Percentiles rank a stretch among this genome's conserved stretches.
phyloP scores from a whole-genome alignment of 2,888 invertebrate species.

The Cremastinae sp. region DNA sequence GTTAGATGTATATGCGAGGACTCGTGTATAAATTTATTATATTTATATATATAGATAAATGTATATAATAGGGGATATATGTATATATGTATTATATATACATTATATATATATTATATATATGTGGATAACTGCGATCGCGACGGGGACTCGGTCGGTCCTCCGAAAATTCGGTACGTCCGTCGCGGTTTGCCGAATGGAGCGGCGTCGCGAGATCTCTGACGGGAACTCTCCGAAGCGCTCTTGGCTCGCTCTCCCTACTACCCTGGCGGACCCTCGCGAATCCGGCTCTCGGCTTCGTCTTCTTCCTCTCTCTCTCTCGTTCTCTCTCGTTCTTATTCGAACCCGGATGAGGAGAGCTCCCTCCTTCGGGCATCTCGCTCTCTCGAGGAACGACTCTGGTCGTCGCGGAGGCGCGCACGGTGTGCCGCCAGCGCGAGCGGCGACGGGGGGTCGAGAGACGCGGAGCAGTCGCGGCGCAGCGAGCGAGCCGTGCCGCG shows the following conservation, averaged over 20 bases:
- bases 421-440: constrained; percentile 43
- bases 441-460: constrained; percentile 11
- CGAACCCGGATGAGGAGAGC: constrained; percentile 29
- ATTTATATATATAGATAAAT: too few relatives aligned
- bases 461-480: constrained; percentile 45
- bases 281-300: constrained; percentile 35
- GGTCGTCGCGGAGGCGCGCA: constrained; percentile 39
- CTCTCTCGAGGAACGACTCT: constrained; percentile 43
- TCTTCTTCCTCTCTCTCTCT: constrained; percentile 36
- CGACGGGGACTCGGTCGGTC: too few relatives aligned
- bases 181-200: constrained; percentile 23
- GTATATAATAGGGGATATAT: too few relatives aligned
- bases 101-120: too few relatives aligned
- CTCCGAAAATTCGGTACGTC: background rate
- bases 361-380: constrained; percentile 24
- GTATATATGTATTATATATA: too few relatives aligned
- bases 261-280: constrained; percentile 31
- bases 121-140: too few relatives aligned
- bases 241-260: constrained; percentile 49
- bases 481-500: constrained; percentile 50
- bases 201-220: constrained; percentile 43
- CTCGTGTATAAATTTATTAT: too few relatives aligned
- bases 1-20: too few relatives aligned
- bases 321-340: constrained; percentile 33
- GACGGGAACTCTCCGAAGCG: constrained; percentile 48